Evolutionary conservation across 2,113 vertebrate species (phyloP).

Genomic region (Lasiurus borealis): DNA sequence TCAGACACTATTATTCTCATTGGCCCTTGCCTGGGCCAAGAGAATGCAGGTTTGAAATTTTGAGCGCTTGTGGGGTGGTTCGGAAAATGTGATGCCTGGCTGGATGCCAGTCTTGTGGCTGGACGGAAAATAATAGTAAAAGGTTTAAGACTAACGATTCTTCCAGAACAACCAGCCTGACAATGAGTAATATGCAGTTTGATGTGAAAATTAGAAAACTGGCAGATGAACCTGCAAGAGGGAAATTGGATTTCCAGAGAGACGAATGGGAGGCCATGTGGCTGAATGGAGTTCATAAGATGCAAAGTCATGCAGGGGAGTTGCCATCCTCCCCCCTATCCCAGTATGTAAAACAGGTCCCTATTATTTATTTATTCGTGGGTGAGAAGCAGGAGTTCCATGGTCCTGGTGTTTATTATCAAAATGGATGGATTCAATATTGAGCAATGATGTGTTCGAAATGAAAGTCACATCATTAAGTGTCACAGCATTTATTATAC

Average conservation of each 20-base stretch:
- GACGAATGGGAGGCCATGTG: constrained; percentile 37
- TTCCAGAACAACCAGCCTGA: constrained; percentile 76
- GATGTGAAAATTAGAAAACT: constrained; percentile 82
- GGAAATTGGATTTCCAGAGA: constrained; percentile 81
- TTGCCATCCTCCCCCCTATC: constrained; percentile 29
- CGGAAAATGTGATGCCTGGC: constrained; percentile 59
- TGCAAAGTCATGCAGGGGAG: constrained; percentile 27
- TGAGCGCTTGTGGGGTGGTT: background rate
- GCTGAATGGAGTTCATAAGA: constrained; percentile 75
- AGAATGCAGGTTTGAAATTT: constrained; percentile 16
- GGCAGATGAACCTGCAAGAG: constrained; percentile 73
- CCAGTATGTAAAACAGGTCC: background rate
- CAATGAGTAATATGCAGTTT: constrained; percentile 77
- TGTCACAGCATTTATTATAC: constrained; percentile 91
- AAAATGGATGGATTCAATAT: constrained; percentile 95
- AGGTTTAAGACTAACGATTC: constrained; percentile 70
- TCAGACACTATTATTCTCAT: constrained; percentile 40
- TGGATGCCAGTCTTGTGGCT: background rate
- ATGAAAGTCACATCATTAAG: constrained; percentile 93
- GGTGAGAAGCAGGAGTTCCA: constrained; percentile 87
- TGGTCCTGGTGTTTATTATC: constrained; percentile 89
- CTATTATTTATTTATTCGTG: constrained; percentile 80
- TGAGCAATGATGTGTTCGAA: constrained; percentile 94
- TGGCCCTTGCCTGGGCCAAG: background rate
- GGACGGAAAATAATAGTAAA: constrained; percentile 54